Evolutionary conservation across 64 coral and sea anemone species (phyloP), one percentile per base, ranked within the genome.

Genomic region (Platygyra sinensis): DNA sequence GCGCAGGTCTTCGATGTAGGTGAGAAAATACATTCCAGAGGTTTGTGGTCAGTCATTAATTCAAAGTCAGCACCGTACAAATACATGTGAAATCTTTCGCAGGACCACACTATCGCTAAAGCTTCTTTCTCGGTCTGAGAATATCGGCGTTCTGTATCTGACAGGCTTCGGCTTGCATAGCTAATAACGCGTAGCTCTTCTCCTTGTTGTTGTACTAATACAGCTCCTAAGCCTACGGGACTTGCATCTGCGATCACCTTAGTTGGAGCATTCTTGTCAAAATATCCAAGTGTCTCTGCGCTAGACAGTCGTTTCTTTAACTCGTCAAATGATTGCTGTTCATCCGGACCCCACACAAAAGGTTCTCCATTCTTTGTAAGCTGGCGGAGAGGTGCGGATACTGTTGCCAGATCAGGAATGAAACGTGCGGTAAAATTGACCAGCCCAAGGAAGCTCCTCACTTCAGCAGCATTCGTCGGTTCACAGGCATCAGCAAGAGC

Each of bases 1-100:
- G 86, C 76, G 81, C 49, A 82, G 12, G 65, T 78, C 76, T 93
- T 93, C 17, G 86, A 88, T 60, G 72, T 74, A 73, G 80, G 69
- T 11, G 73, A 79, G 30, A 83, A 92, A 19, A 87, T 80, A 77
- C 55, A 93, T 80, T 93, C 85, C 52, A 93, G 52, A 82, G 91
- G 77, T 28, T 93, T 88, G 72, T 93, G 86, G 77, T 88, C 91
- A 80, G 84, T 91, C 76, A n/a, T n/a, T n/a, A n/a, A n/a, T n/a
- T n/a, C n/a, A 80, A 90, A 90, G 19, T 72, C 57, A 57, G 28
- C 19, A 73, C 73, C 86, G 55, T 88, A 88, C 16, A 87, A 33
- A 73, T 87, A 64, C 12, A 5, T 17, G 18, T 24, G 62, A 64
- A 64, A 73, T 73, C 71, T 73, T 80, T 80, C 27, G 59, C 78